Conservation (phyloP, 1,140 invertebrate species). For the Formica exsecta region DNA sequence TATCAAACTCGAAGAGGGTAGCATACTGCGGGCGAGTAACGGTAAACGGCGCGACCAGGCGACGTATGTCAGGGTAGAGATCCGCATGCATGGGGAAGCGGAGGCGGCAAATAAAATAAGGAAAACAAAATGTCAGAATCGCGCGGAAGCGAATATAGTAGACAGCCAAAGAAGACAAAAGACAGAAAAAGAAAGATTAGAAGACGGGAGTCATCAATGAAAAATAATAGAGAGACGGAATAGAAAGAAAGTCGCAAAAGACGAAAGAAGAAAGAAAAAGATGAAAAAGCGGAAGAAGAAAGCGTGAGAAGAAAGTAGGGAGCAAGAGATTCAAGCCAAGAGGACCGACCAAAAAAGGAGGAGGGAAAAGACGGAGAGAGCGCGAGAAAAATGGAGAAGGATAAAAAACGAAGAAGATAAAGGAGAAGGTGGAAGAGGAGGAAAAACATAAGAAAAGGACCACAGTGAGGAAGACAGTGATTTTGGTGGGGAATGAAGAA, state of each 20-base stretch:
- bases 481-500: slow-evolving; percentile 60
- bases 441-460: slow-evolving; percentile 18
- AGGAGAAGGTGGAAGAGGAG: slow-evolving; percentile 22
- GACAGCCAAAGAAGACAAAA: slow-evolving; percentile 30
- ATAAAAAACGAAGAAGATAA: slow-evolving; percentile 46
- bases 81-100: slow-evolving; percentile 39
- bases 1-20: slow-evolving; percentile 60
- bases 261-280: slow-evolving; percentile 14
- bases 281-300: slow-evolving; percentile 29
- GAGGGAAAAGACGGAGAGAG: slow-evolving; percentile 3
- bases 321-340: slow-evolving; percentile 52
- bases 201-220: slow-evolving; percentile 34
- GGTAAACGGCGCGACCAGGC: slow-evolving; percentile 68
- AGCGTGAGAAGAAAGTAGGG: slow-evolving; percentile 28
- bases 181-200: slow-evolving; percentile 20
- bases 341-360: not conserved
- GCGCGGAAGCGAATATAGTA: slow-evolving; percentile 50
- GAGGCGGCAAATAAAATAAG: slow-evolving; percentile 19
- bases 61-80: slow-evolving; percentile 68
- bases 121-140: slow-evolving; percentile 5
- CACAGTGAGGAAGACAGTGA: slow-evolving; percentile 6
- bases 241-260: slow-evolving; percentile 17
- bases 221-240: slow-evolving; percentile 55
- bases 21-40: slow-evolving; percentile 70
- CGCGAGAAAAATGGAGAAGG: slow-evolving; percentile 43